Evolutionary conservation across 2,797 vertebrate species (phyloP).

Genomic region (Threskiornis aethiopicus): DNA sequence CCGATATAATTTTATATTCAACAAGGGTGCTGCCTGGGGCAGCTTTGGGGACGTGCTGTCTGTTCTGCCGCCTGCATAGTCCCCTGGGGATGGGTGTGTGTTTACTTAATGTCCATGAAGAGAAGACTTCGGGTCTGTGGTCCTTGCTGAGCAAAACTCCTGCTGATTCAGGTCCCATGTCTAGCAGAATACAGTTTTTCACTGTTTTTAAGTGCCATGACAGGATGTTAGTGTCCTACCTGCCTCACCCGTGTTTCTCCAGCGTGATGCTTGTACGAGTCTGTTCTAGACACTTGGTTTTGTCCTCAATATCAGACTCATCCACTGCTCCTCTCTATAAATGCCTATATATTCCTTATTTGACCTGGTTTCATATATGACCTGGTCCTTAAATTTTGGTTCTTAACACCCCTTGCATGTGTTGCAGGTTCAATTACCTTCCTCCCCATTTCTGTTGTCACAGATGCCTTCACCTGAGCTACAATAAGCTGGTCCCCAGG

Average conservation of each 20-base stretch:
- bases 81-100: accelerated
- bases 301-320: neutral
- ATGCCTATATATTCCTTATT: neutral
- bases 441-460: neutral
- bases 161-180: neutral
- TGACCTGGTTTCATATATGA: neutral
- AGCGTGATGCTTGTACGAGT: neutral
- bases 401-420: neutral
- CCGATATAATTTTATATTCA: neutral
- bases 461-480: neutral
- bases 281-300: neutral
- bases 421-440: neutral
- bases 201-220: neutral
- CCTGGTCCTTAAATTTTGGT: neutral
- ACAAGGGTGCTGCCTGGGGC: neutral
- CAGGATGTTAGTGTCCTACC: neutral
- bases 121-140: neutral
- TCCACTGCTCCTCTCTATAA: neutral
- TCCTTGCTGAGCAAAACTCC: neutral
- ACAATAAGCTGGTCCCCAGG: neutral
- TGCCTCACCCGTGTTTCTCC: neutral
- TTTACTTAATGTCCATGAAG: neutral
- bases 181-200: neutral
- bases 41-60: neutral
- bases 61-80: neutral